Evolutionary conservation across 1,140 invertebrate species (phyloP).

Genomic region (Drosophila bipectinata): DNA sequence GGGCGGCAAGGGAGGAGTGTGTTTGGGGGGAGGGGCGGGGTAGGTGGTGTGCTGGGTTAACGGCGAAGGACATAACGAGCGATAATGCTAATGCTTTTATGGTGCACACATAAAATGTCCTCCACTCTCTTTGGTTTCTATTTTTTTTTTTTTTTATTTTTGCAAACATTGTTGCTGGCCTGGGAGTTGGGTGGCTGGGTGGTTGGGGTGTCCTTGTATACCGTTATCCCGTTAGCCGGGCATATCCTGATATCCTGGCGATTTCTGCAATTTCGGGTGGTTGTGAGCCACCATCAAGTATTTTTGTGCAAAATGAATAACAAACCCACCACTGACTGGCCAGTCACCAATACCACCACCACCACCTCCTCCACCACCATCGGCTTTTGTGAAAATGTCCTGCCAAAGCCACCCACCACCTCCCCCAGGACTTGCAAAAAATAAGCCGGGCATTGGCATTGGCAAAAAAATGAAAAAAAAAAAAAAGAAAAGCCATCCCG

Average conservation of each 20-base stretch:
- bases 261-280: conserved; percentile 18
- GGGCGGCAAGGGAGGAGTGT: conserved; percentile 7
- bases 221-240: not conserved
- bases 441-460: conserved; percentile 38
- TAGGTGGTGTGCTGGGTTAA: not conserved
- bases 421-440: conserved; percentile 47
- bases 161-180: conserved; percentile 68
- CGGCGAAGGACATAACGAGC: conserved; percentile 75
- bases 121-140: not conserved
- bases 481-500: not conserved
- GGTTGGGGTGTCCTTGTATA: not conserved
- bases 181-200: conserved; percentile 3
- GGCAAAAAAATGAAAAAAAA: conserved; percentile 41
- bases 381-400: not conserved
- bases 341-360: conserved; percentile 54
- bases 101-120: conserved; percentile 80
- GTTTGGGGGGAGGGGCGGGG: conserved; percentile 21
- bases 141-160: conserved; percentile 44
- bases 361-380: conserved; percentile 8
- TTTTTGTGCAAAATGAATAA: conserved; percentile 71
- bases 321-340: conserved; percentile 73
- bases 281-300: conserved; percentile 7
- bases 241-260: conserved; percentile 31
- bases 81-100: conserved; percentile 83
- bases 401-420: not conserved